These are phyloP conservation scores for Macroramphosus scolopax DNA, from an alignment of 2,797 vertebrate genomes.

Conservation along the genomic window DNA sequence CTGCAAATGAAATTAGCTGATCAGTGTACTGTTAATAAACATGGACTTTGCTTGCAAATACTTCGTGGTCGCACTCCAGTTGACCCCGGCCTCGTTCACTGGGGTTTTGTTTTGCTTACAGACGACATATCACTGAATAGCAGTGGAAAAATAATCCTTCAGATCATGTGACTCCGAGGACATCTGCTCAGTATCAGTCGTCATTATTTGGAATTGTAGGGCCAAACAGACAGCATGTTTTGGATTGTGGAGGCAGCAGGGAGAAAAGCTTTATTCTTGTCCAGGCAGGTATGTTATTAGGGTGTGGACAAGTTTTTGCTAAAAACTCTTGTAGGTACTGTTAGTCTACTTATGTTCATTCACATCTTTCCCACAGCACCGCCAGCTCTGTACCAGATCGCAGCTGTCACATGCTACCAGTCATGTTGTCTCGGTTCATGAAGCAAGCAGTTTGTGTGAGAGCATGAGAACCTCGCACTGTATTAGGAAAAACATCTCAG, in stretches of 20 bases:
- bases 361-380: conserved; percentile 11
- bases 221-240: no score
- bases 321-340: no score
- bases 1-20: no score
- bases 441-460: conserved; percentile 2
- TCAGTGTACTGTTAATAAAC: no score
- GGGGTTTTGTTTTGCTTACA: not conserved
- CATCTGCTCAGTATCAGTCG: no score
- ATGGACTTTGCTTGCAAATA: conserved; percentile 11
- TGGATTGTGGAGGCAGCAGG: conserved; percentile 2
- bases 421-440: conserved; percentile 37
- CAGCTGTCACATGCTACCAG: conserved; percentile 60
- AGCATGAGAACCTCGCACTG: conserved; percentile 4
- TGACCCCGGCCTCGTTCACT: not conserved
- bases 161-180: conserved; percentile 10
- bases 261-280: not conserved
- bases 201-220: no score
- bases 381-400: conserved; percentile 7
- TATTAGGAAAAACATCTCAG: conserved; percentile 5
- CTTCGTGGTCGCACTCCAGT: no score
- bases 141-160: conserved; percentile 3
- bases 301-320: no score
- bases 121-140: not conserved
- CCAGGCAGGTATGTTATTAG: no score
- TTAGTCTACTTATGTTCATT: no score